A percentile compares a stretch with the other conserved stretches of the same genome.
Conservation (phyloP, 2,888 invertebrate species). For the Diarsia mendica region DNA sequence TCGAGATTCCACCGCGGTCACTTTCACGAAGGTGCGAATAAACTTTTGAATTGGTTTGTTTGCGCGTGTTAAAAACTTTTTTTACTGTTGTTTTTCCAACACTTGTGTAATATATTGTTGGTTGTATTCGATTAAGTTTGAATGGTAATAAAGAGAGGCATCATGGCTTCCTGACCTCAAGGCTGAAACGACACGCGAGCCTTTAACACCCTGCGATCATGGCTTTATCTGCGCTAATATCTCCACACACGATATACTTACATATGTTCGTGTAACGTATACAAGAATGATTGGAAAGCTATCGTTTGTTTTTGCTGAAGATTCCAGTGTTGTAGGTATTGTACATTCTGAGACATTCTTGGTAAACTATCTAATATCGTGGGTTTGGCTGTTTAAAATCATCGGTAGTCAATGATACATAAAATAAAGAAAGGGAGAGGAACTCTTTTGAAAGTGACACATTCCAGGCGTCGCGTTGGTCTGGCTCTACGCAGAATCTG, state of each 20-base stretch:
- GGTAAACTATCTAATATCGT: background rate
- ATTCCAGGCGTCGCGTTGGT: background rate
- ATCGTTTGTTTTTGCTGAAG: slow-evolving; percentile 35
- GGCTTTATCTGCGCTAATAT: slow-evolving; percentile 80
- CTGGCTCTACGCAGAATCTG: background rate
- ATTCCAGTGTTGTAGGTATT: slow-evolving; percentile 1
- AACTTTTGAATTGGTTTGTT: slow-evolving; percentile 52
- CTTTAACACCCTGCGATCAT: slow-evolving; percentile 72
- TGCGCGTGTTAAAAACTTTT: slow-evolving; percentile 65
- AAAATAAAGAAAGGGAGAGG: too few relatives aligned
- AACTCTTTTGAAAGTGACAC: background rate
- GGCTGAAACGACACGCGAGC: slow-evolving; percentile 82
- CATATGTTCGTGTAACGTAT: slow-evolving; percentile 48
- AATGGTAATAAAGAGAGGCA: slow-evolving; percentile 81
- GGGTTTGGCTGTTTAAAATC: background rate
- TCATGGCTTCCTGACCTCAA: slow-evolving; percentile 71
- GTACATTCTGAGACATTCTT: background rate
- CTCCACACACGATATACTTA: slow-evolving; percentile 63
- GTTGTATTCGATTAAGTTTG: slow-evolving; percentile 83
- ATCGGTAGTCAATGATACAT: background rate
- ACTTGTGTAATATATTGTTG: slow-evolving; percentile 73
- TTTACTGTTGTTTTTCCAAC: slow-evolving; percentile 68
- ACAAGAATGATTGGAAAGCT: slow-evolving; percentile 43
- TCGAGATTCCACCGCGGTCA: slow-evolving; percentile 17
- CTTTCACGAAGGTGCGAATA: slow-evolving; percentile 14